Evolutionary conservation across 2,888 invertebrate genomes (phyloP).

Genomic region (Cheilosia soror): DNA sequence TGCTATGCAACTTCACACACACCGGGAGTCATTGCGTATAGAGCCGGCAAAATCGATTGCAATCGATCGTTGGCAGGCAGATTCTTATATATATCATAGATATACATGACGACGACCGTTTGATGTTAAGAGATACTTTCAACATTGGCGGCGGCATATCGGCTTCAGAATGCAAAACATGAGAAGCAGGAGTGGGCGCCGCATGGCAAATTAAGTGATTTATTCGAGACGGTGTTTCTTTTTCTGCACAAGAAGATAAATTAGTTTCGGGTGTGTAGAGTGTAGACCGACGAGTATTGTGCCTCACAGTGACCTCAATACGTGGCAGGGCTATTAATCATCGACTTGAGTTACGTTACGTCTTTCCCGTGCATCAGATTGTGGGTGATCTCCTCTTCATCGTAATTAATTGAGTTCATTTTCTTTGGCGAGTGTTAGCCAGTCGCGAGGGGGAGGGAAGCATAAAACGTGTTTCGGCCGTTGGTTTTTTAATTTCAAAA

Average conservation of each 20-base stretch:
- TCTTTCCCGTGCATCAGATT: neutral
- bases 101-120: slow-evolving; percentile 17
- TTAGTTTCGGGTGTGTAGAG: slow-evolving; percentile 35
- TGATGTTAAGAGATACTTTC: slow-evolving; percentile 44
- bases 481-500: slow-evolving; percentile 11
- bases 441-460: neutral
- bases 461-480: neutral
- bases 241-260: slow-evolving; percentile 47
- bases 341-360: slow-evolving; percentile 20
- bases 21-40: slow-evolving; percentile 20
- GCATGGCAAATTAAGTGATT: slow-evolving; percentile 40
- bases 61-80: slow-evolving; percentile 51
- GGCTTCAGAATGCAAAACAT: neutral
- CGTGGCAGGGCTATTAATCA: slow-evolving; percentile 58
- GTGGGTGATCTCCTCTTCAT: slow-evolving; percentile 41
- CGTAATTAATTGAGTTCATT: slow-evolving; percentile 56
- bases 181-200: slow-evolving; percentile 13
- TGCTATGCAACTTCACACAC: neutral
- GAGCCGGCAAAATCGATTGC: slow-evolving; percentile 12
- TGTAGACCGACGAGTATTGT: slow-evolving; percentile 13
- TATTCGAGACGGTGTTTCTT: slow-evolving; percentile 21
- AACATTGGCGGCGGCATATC: slow-evolving; percentile 7
- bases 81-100: slow-evolving; percentile 12
- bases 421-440: slow-evolving; percentile 17
- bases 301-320: slow-evolving; percentile 56